Conservation (phyloP, 1,140 invertebrate species). For the Procambarus virginalis region DNA sequence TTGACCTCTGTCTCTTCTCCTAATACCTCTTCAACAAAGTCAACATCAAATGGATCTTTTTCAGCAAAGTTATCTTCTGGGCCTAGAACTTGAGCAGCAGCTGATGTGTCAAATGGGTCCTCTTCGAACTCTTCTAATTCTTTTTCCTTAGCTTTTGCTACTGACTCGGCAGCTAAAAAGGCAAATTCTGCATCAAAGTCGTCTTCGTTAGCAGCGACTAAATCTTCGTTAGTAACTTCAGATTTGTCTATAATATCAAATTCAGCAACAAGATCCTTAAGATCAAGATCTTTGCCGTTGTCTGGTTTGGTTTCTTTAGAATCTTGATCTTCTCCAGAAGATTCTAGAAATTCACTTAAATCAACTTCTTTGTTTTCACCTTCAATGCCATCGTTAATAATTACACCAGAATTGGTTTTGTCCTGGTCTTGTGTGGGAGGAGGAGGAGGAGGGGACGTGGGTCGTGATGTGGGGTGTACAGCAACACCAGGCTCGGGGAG, state of each 20-base stretch:
- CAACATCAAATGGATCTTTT: slow-evolving; percentile 89
- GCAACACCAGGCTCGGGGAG: slow-evolving; percentile 59
- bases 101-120: slow-evolving; percentile 72
- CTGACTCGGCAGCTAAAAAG: slow-evolving; percentile 82
- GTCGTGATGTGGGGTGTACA: slow-evolving; percentile 16
- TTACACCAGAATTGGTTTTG: slow-evolving; percentile 1
- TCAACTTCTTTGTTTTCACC: slow-evolving; percentile 58
- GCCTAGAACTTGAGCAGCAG: slow-evolving; percentile 68
- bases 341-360: slow-evolving; percentile 59
- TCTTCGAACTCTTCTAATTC: slow-evolving; percentile 65
- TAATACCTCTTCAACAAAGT: slow-evolving; percentile 80
- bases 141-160: slow-evolving; percentile 75
- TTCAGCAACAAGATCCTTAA: slow-evolving; percentile 74
- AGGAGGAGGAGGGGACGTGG: slow-evolving; percentile 22
- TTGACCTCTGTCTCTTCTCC: slow-evolving; percentile 6
- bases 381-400: slow-evolving; percentile 45
- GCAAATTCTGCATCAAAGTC: slow-evolving; percentile 83
- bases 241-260: slow-evolving; percentile 75
- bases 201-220: slow-evolving; percentile 73
- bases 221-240: slow-evolving; percentile 61
- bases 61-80: slow-evolving; percentile 64
- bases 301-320: slow-evolving; percentile 46
- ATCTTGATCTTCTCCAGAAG: slow-evolving; percentile 56
- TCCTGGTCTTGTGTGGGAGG: slow-evolving; percentile 33
- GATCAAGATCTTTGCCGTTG: slow-evolving; percentile 50